These are phyloP conservation scores for Meandrina meandrites DNA, from an alignment of 92 coral and sea anemone species.

Conservation along the genomic window DNA sequence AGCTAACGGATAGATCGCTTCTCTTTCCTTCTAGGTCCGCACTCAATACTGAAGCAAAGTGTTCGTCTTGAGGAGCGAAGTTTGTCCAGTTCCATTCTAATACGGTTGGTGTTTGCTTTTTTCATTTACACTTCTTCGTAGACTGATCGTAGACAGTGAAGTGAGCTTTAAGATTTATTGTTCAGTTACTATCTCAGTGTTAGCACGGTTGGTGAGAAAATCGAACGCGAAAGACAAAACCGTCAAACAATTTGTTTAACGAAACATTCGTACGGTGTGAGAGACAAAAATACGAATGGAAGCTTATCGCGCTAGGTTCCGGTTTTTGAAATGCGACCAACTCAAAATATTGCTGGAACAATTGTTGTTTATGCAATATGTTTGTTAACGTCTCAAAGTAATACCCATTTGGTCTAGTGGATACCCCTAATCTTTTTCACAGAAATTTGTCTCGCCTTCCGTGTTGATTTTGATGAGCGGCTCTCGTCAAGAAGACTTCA, in stretches of 20 bases:
- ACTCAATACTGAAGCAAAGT: background rate
- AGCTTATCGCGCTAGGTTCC: background rate
- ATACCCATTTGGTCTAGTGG: background rate
- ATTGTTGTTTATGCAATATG: conserved; percentile 12
- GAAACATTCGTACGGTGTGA: background rate
- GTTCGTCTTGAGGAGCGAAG: background rate
- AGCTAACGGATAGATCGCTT: conserved; percentile 9
- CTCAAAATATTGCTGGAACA: background rate
- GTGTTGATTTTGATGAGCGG: background rate
- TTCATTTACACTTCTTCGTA: background rate
- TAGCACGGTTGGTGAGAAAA: conserved; percentile 1
- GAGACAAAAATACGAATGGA: conserved; percentile 1
- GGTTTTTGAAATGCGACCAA: conserved; percentile 20
- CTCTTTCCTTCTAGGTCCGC: background rate
- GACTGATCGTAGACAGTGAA: background rate
- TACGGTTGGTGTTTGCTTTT: conserved; percentile 27
- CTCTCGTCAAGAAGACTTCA: background rate
- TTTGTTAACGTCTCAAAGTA: conserved; percentile 14
- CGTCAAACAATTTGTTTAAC: background rate
- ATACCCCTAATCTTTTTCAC: conserved; percentile 28
- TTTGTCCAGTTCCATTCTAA: background rate
- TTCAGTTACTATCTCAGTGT: conserved; percentile 19
- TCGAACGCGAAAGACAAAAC: background rate
- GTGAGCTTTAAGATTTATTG: background rate
- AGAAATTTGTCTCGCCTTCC: background rate